phyloP scores from a whole-genome alignment of 2,797 vertebrate species.

The Oceanodroma leucorhoa region DNA sequence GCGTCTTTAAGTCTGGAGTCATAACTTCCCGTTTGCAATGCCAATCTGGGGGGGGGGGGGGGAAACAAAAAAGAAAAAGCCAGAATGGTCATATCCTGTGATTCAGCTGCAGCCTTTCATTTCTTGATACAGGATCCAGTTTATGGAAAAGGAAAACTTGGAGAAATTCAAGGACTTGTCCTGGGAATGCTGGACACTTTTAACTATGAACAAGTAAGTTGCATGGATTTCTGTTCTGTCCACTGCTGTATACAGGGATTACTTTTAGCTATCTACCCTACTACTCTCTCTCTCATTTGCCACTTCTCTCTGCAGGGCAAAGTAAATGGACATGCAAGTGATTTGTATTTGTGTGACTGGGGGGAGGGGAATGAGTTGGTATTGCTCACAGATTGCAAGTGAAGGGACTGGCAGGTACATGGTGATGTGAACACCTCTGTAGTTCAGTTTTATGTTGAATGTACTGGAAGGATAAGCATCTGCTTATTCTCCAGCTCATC shows the following conservation, averaged over 20 bases:
- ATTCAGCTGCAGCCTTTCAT: background rate
- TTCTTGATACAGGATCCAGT: slow-evolving; percentile 86
- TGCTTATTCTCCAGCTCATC: background rate
- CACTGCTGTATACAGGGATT: background rate
- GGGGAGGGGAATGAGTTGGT: background rate
- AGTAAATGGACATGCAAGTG: background rate
- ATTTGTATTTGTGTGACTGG: background rate
- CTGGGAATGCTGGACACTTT: slow-evolving; percentile 97
- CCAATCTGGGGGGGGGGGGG: background rate
- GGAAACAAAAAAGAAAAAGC: no score
- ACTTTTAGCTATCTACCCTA: background rate
- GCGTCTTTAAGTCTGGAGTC: background rate
- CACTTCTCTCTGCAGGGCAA: background rate
- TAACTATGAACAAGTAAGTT: slow-evolving; percentile 91
- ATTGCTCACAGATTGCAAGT: background rate
- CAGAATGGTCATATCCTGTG: background rate
- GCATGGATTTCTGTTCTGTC: background rate
- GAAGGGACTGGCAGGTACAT: background rate
- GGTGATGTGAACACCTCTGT: background rate
- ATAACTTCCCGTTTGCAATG: background rate
- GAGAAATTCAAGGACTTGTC: slow-evolving; percentile 94
- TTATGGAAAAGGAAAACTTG: slow-evolving; percentile 93
- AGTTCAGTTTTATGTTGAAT: background rate
- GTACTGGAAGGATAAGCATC: slow-evolving; percentile 3
- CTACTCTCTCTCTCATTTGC: background rate